These are phyloP conservation scores for Parotocinclus haroldoi DNA, from an alignment of 2,797 vertebrate genomes.

Conservation along the genomic window DNA sequence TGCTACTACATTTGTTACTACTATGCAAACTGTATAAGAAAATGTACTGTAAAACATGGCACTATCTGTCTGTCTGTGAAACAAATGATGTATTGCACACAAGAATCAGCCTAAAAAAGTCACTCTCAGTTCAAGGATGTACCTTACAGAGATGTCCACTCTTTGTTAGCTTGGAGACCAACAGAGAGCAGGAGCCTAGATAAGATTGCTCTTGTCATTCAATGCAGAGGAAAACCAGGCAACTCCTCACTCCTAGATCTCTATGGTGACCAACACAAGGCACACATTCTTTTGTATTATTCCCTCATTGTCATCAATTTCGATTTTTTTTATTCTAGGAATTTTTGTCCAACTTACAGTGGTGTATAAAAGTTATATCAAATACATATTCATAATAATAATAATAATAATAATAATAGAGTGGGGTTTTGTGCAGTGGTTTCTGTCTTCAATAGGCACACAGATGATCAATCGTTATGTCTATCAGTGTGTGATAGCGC, in stretches of 20 bases:
- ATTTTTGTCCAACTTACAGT: too few species aligned
- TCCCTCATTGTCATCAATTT: conserved; percentile 7
- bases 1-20: too few species aligned
- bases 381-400: too few species aligned
- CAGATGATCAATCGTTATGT: not conserved
- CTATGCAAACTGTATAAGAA: too few species aligned
- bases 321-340: not conserved
- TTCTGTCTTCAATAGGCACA: not conserved
- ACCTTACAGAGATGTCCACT: conserved; percentile 28
- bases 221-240: conserved; percentile 21
- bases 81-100: too few species aligned
- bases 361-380: too few species aligned
- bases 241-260: conserved; percentile 37
- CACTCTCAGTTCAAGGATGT: conserved; percentile 40
- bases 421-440: too few species aligned
- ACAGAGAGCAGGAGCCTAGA: conserved; percentile 51
- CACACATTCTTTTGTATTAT: conserved; percentile 45
- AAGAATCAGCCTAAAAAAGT: too few species aligned
- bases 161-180: conserved; percentile 38
- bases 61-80: too few species aligned
- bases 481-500: too few species aligned
- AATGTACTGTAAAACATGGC: too few species aligned
- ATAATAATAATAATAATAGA: too few species aligned
- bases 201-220: conserved; percentile 58
- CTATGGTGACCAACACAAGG: conserved; percentile 52